A percentile compares a stretch with the other conserved stretches of the same genome.
Evolutionary conservation across 2,888 invertebrate species (phyloP).

Genomic region (Metalampra italica): DNA sequence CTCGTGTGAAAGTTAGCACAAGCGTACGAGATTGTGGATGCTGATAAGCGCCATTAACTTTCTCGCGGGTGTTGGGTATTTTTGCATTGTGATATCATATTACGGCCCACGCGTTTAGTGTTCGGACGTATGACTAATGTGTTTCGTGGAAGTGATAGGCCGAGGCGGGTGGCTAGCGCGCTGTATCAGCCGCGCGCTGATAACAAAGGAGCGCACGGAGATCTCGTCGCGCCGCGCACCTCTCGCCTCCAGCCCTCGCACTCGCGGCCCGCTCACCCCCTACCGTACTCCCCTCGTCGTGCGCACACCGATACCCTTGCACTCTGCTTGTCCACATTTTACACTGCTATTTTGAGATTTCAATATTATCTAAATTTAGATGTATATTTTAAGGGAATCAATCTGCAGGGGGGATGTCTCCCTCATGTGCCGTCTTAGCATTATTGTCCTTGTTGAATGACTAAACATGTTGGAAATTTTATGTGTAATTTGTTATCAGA

Average conservation of each 20-base stretch:
- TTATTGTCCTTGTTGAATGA: constrained; percentile 2
- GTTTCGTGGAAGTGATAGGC: constrained; percentile 74
- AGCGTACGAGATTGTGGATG: constrained; percentile 77
- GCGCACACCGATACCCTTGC: constrained; percentile 31
- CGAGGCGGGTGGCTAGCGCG: constrained; percentile 59
- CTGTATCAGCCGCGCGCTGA: constrained; percentile 62
- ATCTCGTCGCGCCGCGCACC: constrained; percentile 27
- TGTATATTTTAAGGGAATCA: constrained; percentile 58
- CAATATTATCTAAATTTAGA: constrained; percentile 74
- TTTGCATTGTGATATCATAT: constrained; percentile 80
- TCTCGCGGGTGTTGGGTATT: constrained; percentile 80
- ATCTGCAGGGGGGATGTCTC: constrained; percentile 55
- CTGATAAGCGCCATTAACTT: constrained; percentile 81
- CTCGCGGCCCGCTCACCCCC: constrained; percentile 13
- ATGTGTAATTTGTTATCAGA: constrained; percentile 53
- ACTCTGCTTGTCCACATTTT: constrained; percentile 40
- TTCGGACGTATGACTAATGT: constrained; percentile 75
- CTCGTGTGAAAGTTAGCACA: constrained; percentile 77
- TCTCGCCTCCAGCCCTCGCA: constrained; percentile 15
- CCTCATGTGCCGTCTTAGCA: constrained; percentile 35
- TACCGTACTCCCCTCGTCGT: constrained; percentile 23
- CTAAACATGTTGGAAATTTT: constrained; percentile 22
- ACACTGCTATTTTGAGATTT: constrained; percentile 70
- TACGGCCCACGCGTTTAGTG: constrained; percentile 77
- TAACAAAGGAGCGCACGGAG: constrained; percentile 69